Evolutionary conservation across 2,797 vertebrate genomes (phyloP).

Genomic region (Rhinella marina): DNA sequence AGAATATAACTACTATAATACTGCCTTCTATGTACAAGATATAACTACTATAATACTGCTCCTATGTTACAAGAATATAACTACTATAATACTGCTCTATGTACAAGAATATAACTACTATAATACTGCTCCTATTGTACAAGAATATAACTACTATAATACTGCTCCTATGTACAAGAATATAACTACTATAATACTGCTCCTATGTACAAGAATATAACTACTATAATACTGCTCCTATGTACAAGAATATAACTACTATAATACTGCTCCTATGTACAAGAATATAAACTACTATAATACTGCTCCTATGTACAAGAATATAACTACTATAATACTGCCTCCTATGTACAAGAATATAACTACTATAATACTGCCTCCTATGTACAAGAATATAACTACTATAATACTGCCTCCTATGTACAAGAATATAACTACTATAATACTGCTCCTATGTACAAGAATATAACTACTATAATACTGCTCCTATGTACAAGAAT

Average conservation of each 20-base stretch:
- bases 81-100: neutral
- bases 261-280: too few relatives aligned
- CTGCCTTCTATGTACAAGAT: neutral
- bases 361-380: neutral
- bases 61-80: conserved; percentile 10
- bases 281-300: too few relatives aligned
- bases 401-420: neutral
- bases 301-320: too few relatives aligned
- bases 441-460: conserved; percentile 3
- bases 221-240: too few relatives aligned
- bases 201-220: too few relatives aligned
- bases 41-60: conserved; percentile 6
- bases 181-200: too few relatives aligned
- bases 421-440: neutral
- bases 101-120: too few relatives aligned
- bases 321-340: neutral
- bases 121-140: too few relatives aligned
- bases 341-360: neutral
- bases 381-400: conserved; percentile 8
- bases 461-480: conserved; percentile 2
- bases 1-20: conserved; percentile 6
- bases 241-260: too few relatives aligned
- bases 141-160: too few relatives aligned
- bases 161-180: too few relatives aligned
- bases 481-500: neutral